A percentile compares a stretch with the other conserved stretches of the same genome.
Evolutionary conservation across 2,797 vertebrate species (phyloP).

Genomic region (Acanthurus tractus): DNA sequence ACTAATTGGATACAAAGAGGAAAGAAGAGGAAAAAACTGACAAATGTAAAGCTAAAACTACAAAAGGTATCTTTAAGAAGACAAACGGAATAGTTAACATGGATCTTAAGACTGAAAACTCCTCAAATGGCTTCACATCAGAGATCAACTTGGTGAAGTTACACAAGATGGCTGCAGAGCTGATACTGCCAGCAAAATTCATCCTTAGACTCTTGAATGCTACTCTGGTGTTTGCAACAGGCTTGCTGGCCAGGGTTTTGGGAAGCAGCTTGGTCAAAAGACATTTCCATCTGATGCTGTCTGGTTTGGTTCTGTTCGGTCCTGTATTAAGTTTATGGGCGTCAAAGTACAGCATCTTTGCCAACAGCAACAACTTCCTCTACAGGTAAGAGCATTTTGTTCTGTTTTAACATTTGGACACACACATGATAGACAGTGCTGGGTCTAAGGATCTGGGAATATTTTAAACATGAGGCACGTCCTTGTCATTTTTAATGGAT

Average conservation of each 20-base stretch:
- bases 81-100: conserved; percentile 20
- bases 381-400: conserved; percentile 85
- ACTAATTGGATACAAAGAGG: conserved; percentile 5
- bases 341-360: conserved; percentile 89
- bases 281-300: conserved; percentile 89
- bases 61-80: not conserved
- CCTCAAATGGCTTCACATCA: conserved; percentile 39
- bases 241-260: conserved; percentile 82
- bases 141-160: conserved; percentile 64
- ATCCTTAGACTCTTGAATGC: conserved; percentile 44
- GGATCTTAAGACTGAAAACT: conserved; percentile 40
- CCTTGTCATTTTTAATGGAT: too few relatives aligned
- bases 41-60: conserved; percentile 3
- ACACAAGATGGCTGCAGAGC: conserved; percentile 48
- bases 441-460: too few relatives aligned
- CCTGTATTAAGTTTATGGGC: conserved; percentile 86
- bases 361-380: conserved; percentile 89
- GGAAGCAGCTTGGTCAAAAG: conserved; percentile 82
- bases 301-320: conserved; percentile 87
- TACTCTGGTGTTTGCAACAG: conserved; percentile 75
- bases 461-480: too few relatives aligned
- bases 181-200: conserved; percentile 44
- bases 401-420: too few relatives aligned
- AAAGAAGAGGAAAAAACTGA: not conserved
- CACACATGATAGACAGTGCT: too few relatives aligned